Percentiles rank a stretch among this genome's conserved stretches.
Conservation (phyloP, 1,140 invertebrate genomes). For the Holcopasites calliopsidis region DNA sequence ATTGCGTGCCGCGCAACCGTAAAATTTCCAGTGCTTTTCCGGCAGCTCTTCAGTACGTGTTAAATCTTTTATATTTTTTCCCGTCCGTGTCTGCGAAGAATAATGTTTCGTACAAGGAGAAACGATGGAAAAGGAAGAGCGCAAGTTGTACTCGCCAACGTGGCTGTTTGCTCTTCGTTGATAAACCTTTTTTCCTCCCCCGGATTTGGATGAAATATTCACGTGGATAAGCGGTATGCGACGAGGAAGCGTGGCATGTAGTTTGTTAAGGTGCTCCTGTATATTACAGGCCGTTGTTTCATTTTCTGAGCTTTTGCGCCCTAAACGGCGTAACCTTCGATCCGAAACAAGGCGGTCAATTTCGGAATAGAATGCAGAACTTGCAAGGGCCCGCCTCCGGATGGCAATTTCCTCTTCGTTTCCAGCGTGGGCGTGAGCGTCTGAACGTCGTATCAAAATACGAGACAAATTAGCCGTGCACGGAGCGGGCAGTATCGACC, state of each 20-base stretch:
- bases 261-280: slow-evolving; percentile 13
- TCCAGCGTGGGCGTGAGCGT: neutral
- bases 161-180: slow-evolving; percentile 18
- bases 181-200: neutral
- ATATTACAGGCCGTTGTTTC: neutral
- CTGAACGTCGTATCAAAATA: neutral
- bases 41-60: neutral
- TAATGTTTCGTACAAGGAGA: neutral
- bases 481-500: neutral
- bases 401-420: slow-evolving; percentile 23
- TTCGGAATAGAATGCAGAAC: neutral
- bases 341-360: slow-evolving; percentile 6
- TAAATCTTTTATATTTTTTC: slow-evolving; percentile 26
- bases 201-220: slow-evolving; percentile 12
- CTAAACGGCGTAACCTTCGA: slow-evolving; percentile 8
- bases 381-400: neutral
- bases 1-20: neutral
- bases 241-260: neutral
- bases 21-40: neutral
- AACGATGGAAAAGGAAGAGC: neutral
- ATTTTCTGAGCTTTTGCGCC: slow-evolving; percentile 7
- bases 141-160: slow-evolving; percentile 9
- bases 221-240: neutral
- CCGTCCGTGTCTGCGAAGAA: neutral
- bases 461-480: neutral